Base-by-base conservation (phyloP, 2,113 vertebrate species). In the Onychorhynchus coronatus region DNA sequence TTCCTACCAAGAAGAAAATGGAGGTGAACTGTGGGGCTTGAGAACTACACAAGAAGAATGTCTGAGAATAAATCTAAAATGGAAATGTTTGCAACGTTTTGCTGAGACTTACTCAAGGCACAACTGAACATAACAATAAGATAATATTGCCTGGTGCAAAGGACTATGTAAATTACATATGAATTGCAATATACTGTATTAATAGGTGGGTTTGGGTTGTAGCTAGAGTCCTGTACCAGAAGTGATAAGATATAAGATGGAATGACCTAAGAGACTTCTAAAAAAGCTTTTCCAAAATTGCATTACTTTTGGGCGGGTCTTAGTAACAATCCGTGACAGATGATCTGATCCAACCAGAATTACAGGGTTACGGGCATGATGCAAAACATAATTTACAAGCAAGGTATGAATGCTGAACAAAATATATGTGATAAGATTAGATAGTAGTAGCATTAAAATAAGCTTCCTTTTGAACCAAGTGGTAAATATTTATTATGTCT, bases 321-420 rank as follows among this genome's bases (percentile, higher is more conserved):
- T 50, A 33, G 22, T 84, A 89, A 52, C 14, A 72, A 71, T 67
- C 41, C 5, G 1, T 77, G 33, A 35, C 58, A 75, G 39, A n/a
- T 61, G 31, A 77, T 55, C 44, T 71, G 56, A 93, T 67, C 72
- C 55, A 96, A 78, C 77, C 71, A 89, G 95, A 94, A 93, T 84
- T 70, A 81, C 88, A 93, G 79, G 76, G 49, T 77, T 55, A 63
- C 0, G 6, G 24, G 27, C 21, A 55, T 72, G 83, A 86, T 52
- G 53, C 80, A 94, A 95, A 96, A 63, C 39, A 65, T 24, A 50
- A 85, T 66, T 91, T 81, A 58, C 91, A 65, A 88, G 52, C 44
- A 91, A 71, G 22, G 6, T 65, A 72, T 50, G 76, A 96, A 74
- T 35, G 33, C 39, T 28, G 87, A 78, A 82, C 37, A 75, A 47